A percentile compares a stretch with the other conserved stretches of the same genome.
phyloP scores from a whole-genome alignment of 2,797 vertebrate species.

The Danio kyathit region DNA sequence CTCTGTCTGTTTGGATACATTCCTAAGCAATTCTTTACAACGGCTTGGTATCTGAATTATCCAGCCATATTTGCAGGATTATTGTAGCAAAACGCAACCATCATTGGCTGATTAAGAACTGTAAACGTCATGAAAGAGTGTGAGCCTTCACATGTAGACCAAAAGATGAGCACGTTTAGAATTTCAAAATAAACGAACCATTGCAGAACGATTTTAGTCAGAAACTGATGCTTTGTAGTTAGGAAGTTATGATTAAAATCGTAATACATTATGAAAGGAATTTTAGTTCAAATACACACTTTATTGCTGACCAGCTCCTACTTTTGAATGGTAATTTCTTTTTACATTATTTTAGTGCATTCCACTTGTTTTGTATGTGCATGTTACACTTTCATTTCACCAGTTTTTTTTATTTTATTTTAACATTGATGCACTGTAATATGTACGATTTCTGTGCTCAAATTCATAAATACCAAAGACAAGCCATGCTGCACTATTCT shows the following conservation, averaged over 20 bases:
- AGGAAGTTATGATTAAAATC: too few relatives aligned
- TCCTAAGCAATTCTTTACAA: not conserved
- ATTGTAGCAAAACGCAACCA: not conserved
- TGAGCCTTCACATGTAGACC: not conserved
- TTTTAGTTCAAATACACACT: not conserved
- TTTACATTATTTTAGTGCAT: not conserved
- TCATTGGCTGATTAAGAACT: not conserved
- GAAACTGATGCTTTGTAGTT: too few relatives aligned
- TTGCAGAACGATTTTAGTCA: too few relatives aligned
- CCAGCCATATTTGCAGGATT: not conserved
- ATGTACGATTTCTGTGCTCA: not conserved
- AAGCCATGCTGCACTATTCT: not conserved
- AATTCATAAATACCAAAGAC: slow-evolving; percentile 52
- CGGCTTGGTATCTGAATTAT: not conserved
- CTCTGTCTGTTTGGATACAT: not conserved
- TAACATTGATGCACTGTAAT: slow-evolving; percentile 11
- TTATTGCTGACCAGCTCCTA: not conserved
- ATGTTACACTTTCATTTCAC: not conserved
- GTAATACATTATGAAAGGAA: too few relatives aligned
- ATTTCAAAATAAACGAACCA: too few relatives aligned
- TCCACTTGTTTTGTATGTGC: not conserved
- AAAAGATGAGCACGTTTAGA: not conserved
- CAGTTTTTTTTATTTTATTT: not conserved
- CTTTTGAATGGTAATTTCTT: not conserved
- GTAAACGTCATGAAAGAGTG: not conserved